Evolutionary conservation across 2,888 invertebrate genomes (phyloP).

Genomic region (Drosophila formosana): DNA sequence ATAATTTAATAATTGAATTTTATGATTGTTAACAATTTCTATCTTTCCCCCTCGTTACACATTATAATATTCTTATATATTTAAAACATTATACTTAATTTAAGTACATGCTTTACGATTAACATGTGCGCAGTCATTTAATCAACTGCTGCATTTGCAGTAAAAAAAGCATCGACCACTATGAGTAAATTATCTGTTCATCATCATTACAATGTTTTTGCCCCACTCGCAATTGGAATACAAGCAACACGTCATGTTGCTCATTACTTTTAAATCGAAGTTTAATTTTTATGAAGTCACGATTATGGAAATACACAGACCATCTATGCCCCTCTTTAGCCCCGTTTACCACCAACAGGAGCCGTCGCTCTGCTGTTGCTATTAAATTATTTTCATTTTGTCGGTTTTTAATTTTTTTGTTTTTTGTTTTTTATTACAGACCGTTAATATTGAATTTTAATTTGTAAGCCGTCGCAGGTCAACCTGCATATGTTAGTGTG

Average conservation of each 20-base stretch:
- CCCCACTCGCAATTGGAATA: slow-evolving; percentile 28
- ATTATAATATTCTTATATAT: too few relatives aligned
- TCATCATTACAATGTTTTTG: slow-evolving; percentile 51
- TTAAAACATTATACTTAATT: neutral
- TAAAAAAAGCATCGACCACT: neutral
- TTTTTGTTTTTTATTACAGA: slow-evolving; percentile 44
- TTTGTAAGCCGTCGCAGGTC: slow-evolving; percentile 72
- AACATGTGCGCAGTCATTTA: slow-evolving; percentile 7
- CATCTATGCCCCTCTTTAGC: slow-evolving; percentile 10
- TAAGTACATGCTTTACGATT: neutral
- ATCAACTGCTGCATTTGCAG: slow-evolving; percentile 14
- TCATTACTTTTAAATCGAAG: slow-evolving; percentile 82
- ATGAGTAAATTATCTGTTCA: slow-evolving; percentile 52
- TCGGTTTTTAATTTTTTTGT: slow-evolving; percentile 26
- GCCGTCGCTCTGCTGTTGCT: slow-evolving; percentile 22
- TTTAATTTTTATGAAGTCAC: slow-evolving; percentile 84
- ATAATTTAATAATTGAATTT: too few relatives aligned
- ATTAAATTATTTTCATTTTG: slow-evolving; percentile 62
- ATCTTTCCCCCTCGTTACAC: neutral
- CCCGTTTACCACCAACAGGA: neutral
- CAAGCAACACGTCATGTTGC: slow-evolving; percentile 66
- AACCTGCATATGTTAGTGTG: slow-evolving; percentile 52
- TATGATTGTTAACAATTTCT: neutral
- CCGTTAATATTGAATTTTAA: slow-evolving; percentile 84
- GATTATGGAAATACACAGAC: slow-evolving; percentile 82